Base-by-base conservation (phyloP, 1,140 invertebrate genomes). In the Vanessa atalanta region DNA sequence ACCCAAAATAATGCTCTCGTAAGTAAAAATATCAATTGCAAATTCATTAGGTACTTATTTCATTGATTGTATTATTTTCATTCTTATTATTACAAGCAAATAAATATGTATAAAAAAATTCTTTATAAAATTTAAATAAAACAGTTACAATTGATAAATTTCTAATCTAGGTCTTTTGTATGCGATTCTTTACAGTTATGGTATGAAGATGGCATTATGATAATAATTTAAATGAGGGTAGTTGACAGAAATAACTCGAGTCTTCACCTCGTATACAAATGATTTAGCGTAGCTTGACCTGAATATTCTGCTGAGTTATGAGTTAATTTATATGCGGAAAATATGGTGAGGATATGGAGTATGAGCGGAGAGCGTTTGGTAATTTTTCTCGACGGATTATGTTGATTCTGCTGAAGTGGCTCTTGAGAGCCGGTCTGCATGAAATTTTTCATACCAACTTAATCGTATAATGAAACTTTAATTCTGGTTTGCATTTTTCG, bases 241-340 rank as follows among this genome's bases (percentile, higher is more conserved):
- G 73, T 63, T 67, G 63, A 71, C 64, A 43, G 63, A 75, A 75
- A 67, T 67, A 75, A 65, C 60, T 69, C 14, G 63, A 65, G 64
- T 75, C 68, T 71, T 72, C 50, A 71, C 71, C 73, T 75, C 76
- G 57, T 75, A 75, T 65, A 75, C 75, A 79, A 82, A 80, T 79
- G 79, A 79, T 78, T 83, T 83, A 84, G 78, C 60, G 79, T 68
- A 63, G 75, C 78, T 82, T 80, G 79, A 83, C 82, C 79, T 78
- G 73, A 79, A 85, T 85, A 77, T 74, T 75, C 73, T 61, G 77
- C 65, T 82, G 77, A 82, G 80, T 82, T 83, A 85, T 85, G 83
- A 85, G 82, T 82, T 85, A 83, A 85, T 85, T 81, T 85, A 82
- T 85, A 85, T 85, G 82, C 83, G 77, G 79, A 80, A 79, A 83